These are phyloP conservation scores for Cecidostiba fungosa DNA, from an alignment of 2,888 invertebrate genomes.

Conservation along the genomic window DNA sequence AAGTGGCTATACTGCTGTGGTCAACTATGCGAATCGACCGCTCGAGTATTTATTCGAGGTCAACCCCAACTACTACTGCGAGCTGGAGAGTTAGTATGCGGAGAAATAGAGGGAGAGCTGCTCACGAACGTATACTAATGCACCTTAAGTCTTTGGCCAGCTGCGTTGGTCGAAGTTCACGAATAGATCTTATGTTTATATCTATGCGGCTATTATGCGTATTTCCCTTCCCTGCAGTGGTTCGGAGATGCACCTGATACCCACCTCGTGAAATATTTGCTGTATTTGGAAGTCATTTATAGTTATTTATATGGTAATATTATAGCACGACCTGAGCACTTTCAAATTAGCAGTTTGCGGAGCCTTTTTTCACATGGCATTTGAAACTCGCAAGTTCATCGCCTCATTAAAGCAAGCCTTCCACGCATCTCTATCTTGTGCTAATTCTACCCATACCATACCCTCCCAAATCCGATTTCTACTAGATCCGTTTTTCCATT, in stretches of 20 bases:
- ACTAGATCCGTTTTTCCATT: no score
- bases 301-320: no score
- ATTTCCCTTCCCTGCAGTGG: not conserved
- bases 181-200: constrained; percentile 19
- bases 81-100: not conserved
- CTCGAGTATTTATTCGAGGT: not conserved
- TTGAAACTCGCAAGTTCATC: no score
- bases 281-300: not conserved
- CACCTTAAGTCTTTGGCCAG: constrained; percentile 14
- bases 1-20: not conserved
- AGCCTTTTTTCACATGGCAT: no score
- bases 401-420: no score
- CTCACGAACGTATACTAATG: constrained; percentile 16
- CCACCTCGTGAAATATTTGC: not conserved
- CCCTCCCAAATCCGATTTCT: no score
- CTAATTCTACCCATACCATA: no score
- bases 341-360: no score
- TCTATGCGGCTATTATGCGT: not conserved
- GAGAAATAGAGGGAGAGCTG: not conserved
- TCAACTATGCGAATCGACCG: not conserved
- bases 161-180: constrained; percentile 17
- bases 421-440: no score
- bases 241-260: not conserved
- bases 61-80: not conserved
- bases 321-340: no score